phyloP scores from a whole-genome alignment of 2,797 vertebrate genomes.

The Hippopotamyrus pictus region DNA sequence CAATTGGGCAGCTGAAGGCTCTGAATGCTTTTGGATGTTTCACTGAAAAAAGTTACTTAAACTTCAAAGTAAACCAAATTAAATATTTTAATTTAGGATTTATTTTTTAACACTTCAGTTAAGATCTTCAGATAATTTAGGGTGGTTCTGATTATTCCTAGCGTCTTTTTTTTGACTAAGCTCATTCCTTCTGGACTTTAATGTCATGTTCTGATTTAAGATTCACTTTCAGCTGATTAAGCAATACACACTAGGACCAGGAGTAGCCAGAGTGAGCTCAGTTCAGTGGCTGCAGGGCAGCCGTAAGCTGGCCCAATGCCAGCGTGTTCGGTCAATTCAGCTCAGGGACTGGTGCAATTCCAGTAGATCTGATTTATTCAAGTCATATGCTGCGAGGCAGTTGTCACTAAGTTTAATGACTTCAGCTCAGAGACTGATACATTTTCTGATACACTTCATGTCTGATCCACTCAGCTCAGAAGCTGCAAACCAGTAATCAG shows the following conservation, averaged over 20 bases:
- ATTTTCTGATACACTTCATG: neutral
- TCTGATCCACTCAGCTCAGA: neutral
- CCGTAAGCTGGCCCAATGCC: neutral
- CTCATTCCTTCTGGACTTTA: neutral
- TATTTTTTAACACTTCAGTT: neutral
- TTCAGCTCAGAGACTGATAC: neutral
- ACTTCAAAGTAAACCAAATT: neutral
- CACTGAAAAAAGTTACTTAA: neutral
- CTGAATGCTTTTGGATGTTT: neutral
- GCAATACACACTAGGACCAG: neutral
- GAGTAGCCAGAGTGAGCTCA: neutral
- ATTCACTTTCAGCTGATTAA: neutral
- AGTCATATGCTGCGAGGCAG: neutral
- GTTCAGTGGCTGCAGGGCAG: neutral
- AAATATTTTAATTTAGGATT: neutral
- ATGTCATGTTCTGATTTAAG: neutral
- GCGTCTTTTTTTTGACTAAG: neutral
- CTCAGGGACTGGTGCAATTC: neutral
- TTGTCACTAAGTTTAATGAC: neutral
- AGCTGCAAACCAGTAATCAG: neutral
- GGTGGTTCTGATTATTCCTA: neutral
- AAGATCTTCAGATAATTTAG: neutral
- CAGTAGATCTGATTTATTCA: neutral
- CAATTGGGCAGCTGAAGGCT: neutral
- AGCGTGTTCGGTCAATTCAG: neutral